Evolutionary conservation across 2,797 vertebrate species (phyloP).

Genomic region (Poecilia picta): DNA sequence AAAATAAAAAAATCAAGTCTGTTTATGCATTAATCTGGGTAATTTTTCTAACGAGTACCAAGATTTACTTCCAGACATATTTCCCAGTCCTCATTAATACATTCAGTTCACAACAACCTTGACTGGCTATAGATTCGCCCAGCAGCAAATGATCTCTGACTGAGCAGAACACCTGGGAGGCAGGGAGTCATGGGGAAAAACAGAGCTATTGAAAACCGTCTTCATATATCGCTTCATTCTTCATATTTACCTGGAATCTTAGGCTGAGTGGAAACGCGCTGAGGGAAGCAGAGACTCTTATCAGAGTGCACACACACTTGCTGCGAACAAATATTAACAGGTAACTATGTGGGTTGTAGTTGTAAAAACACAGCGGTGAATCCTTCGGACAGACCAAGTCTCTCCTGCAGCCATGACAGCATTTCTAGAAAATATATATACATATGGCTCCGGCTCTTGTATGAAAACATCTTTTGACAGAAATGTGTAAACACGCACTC

Average conservation of each 20-base stretch:
- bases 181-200: background rate
- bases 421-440: background rate
- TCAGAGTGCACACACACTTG: background rate
- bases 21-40: background rate
- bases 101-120: background rate
- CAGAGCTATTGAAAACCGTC: background rate
- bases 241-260: background rate
- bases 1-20: background rate
- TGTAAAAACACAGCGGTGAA: background rate
- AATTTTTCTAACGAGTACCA: background rate
- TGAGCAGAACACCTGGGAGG: background rate
- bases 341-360: background rate
- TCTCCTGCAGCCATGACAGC: background rate
- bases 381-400: background rate
- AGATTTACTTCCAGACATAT: background rate
- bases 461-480: background rate
- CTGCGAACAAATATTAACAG: background rate
- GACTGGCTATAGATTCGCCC: background rate
- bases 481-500: slow-evolving; percentile 6
- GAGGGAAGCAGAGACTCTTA: slow-evolving; percentile 1
- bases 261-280: background rate
- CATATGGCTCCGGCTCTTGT: background rate
- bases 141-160: background rate
- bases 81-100: background rate
- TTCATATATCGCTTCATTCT: background rate